Conservation (phyloP, 92 coral and sea anemone genomes). For the Micromussa lordhowensis region DNA sequence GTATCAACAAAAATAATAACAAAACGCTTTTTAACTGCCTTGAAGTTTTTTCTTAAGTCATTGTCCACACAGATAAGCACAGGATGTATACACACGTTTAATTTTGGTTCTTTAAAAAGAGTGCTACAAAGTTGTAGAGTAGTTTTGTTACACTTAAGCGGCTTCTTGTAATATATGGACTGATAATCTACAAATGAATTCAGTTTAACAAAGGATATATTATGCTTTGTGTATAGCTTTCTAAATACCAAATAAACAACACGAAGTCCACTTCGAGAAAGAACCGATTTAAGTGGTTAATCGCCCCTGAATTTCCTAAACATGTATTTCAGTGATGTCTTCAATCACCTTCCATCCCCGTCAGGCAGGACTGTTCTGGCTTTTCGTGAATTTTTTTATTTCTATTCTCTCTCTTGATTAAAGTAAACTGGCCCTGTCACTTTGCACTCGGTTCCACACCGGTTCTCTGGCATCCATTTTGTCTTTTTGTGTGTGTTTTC, state of each 20-base stretch:
- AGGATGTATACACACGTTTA: not conserved
- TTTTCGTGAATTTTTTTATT: not conserved
- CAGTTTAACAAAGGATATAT: not conserved
- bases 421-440: not conserved
- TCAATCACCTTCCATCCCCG: not conserved
- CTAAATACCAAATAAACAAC: slow-evolving; percentile 47
- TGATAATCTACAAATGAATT: not conserved
- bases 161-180: not conserved
- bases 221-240: not conserved
- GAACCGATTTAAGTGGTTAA: not conserved
- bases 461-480: not conserved
- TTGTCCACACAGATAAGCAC: not conserved
- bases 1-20: not conserved
- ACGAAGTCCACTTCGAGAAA: slow-evolving; percentile 6
- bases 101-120: not conserved
- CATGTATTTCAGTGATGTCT: not conserved
- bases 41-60: not conserved
- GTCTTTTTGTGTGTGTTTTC: not conserved
- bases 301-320: not conserved
- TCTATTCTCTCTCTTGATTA: not conserved
- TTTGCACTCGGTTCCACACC: too few species aligned
- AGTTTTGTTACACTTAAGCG: not conserved
- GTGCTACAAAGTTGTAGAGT: not conserved
- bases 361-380: not conserved
- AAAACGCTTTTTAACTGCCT: not conserved